Evolutionary conservation across 1,140 invertebrate species (phyloP).

Genomic region (Druon quercuslanigerum): DNA sequence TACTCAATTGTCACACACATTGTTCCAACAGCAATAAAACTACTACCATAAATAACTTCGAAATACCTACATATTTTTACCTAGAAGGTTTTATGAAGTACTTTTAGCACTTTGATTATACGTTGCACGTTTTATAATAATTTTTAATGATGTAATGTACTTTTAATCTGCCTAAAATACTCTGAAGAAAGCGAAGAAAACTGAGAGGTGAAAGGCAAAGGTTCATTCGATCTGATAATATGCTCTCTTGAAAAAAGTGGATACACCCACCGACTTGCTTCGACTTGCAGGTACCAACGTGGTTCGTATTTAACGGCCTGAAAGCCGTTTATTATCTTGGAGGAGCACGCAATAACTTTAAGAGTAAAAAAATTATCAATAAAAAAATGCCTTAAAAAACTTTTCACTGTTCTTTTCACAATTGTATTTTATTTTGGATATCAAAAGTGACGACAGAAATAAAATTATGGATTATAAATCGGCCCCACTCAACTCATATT

Average conservation of each 20-base stretch:
- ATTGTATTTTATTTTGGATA: no score
- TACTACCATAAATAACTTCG: no score
- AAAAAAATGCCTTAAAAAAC: background rate
- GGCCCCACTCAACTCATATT: background rate
- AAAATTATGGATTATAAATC: no score
- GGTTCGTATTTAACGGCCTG: constrained; percentile 2
- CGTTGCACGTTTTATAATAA: no score
- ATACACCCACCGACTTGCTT: constrained; percentile 7
- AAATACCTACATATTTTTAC: no score
- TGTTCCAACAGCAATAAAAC: no score
- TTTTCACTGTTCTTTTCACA: no score
- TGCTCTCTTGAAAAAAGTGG: background rate
- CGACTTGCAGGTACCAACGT: constrained; percentile 7
- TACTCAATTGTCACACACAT: no score
- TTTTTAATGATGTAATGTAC: background rate
- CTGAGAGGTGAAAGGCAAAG: constrained; percentile 11
- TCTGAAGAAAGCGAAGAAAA: constrained; percentile 15
- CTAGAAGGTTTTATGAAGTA: no score
- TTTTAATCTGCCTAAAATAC: background rate
- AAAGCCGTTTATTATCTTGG: constrained; percentile 8
- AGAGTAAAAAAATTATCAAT: background rate
- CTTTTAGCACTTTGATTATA: no score
- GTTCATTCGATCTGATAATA: constrained; percentile 24
- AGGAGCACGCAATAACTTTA: constrained; percentile 8
- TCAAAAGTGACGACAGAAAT: no score